Percentiles rank a stretch among this genome's conserved stretches.
phyloP scores from a whole-genome alignment of 2,888 invertebrate species.

The Trachelus tabidus region DNA sequence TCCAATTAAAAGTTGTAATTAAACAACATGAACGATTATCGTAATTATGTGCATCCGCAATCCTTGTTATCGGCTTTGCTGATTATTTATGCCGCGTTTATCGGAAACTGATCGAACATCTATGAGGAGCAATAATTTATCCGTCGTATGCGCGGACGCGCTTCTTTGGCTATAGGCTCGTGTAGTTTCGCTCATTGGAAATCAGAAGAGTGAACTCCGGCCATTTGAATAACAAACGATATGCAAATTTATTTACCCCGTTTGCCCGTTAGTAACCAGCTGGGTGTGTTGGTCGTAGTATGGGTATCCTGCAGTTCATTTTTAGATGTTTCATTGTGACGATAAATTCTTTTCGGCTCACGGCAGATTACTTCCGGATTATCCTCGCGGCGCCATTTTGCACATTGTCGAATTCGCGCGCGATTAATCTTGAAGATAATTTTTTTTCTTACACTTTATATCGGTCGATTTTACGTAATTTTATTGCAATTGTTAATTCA shows the following conservation, averaged over 20 bases:
- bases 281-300: constrained; percentile 2
- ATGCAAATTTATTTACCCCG: constrained; percentile 53
- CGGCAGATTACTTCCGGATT: constrained; percentile 17
- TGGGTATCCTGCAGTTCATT: constrained; percentile 3
- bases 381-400: too few relatives aligned
- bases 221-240: constrained; percentile 64
- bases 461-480: too few relatives aligned
- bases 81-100: constrained; percentile 41
- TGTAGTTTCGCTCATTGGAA: constrained; percentile 53
- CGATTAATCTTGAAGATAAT: too few relatives aligned
- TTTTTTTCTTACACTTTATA: too few relatives aligned
- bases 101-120: constrained; percentile 24
- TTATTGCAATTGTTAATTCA: too few relatives aligned
- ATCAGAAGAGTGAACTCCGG: constrained; percentile 53
- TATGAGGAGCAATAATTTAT: constrained; percentile 50
- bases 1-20: constrained; percentile 19
- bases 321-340: constrained; percentile 1
- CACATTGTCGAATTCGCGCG: too few relatives aligned
- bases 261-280: constrained; percentile 19
- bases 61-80: constrained; percentile 44
- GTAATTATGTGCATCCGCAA: constrained; percentile 50
- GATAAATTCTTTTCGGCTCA: constrained; percentile 28
- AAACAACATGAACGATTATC: constrained; percentile 45
- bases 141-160: constrained; percentile 46
- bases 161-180: constrained; percentile 33